Evolutionary conservation across 2,888 invertebrate species (phyloP), one percentile per base, ranked within the genome.

Genomic region (Spisula solida): DNA sequence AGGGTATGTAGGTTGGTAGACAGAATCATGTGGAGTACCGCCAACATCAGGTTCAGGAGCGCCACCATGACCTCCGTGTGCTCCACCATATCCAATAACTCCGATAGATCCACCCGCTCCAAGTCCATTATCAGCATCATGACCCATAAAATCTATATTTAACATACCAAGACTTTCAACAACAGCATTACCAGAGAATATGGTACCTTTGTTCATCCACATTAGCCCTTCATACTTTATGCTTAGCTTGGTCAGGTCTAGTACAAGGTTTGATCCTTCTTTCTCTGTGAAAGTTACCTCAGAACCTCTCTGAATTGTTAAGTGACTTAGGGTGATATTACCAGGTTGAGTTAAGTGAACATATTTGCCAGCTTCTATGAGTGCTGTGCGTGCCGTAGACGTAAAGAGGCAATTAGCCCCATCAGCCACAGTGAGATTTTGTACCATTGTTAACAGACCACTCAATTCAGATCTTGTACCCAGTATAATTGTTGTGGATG

Each of bases 11-110:
- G 95, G 94, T 41, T 66, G 80, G 81, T 94, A 94, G 29, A 94
- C 93, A 25, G 95, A 95, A 85, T 93, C 94, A 92, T 94, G 94
- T 2, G 94, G 91, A 31, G 70, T 89, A 78, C 94, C 94, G 10
- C 94, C 93, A n/a, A 88, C 90, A 5, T 88, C 29, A 18, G 93
- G 93, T 16, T 91, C 85, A 20, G 92, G 92, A 18, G 93, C 93
- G 31, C 95, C 95, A 25, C 95, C 95, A 87, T 95, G 94, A 29
- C 95, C 95, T 29, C 95, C 95, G 86, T 95, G 95, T 16, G 94
- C 91, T 79, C 92, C 95, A 31, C 95, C 95, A 85, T 90, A 92
- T n/a, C 94, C 95, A 60, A 75, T 48, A 25, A 48, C 80, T 34
- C 88, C 85, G 20, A 81, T 56, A 8, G 92, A 91, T 14, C 25